phyloP scores from a whole-genome alignment of 2,797 vertebrate species.

The Gadopsis marmoratus region DNA sequence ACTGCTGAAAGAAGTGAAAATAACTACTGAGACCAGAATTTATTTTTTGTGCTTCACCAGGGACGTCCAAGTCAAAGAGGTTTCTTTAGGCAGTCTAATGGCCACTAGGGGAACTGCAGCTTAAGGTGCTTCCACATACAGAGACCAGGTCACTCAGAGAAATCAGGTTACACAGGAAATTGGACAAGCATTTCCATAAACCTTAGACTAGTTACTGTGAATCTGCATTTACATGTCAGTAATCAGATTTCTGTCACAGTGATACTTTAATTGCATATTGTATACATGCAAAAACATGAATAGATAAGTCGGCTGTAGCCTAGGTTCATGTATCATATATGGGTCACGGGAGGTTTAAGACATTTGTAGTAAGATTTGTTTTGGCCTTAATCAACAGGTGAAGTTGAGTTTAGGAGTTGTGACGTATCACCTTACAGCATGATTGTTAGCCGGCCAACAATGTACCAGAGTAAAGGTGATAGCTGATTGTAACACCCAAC shows the following conservation, averaged over 20 bases:
- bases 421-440: not conserved
- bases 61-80: not conserved
- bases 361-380: not conserved
- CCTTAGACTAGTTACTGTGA: not conserved
- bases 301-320: not conserved
- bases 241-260: no score
- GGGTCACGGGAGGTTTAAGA: not conserved
- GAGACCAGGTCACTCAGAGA: not conserved
- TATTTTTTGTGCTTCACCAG: not conserved
- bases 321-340: no score
- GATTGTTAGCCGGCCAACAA: not conserved
- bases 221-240: not conserved
- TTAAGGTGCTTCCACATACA: not conserved
- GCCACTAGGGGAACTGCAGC: not conserved
- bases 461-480: not conserved
- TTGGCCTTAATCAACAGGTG: not conserved
- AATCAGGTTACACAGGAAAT: not conserved
- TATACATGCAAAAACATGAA: no score
- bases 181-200: not conserved
- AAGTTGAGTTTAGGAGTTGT: not conserved
- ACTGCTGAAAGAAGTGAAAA: not conserved
- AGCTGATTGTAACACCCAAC: not conserved
- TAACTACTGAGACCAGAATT: not conserved
- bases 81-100: not conserved
- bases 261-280: no score